These are phyloP conservation scores for Perccottus glenii DNA, from an alignment of 2,113 vertebrate species.

Conservation along the genomic window DNA sequence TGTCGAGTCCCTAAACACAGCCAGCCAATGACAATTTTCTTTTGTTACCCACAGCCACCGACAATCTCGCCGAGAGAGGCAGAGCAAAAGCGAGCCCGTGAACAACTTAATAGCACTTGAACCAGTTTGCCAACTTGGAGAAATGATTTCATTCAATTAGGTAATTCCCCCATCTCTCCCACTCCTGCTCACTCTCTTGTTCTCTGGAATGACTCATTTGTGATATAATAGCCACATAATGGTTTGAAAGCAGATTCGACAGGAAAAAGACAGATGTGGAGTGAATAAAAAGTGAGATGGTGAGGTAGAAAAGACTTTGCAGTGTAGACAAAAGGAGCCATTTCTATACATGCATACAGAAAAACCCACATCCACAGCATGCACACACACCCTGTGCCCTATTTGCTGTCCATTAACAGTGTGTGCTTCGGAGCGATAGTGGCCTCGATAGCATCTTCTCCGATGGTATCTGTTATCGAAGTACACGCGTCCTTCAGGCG, in stretches of 20 bases:
- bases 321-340: constrained; percentile 14
- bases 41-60: constrained; percentile 57
- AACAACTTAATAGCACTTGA: constrained; percentile 76
- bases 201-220: constrained; percentile 69
- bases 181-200: constrained; percentile 52
- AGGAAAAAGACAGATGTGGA: constrained; percentile 65
- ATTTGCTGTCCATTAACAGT: constrained; percentile 74
- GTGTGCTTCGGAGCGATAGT: constrained; percentile 68
- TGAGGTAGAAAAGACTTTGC: constrained; percentile 12
- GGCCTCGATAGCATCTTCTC: constrained; percentile 67
- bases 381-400: constrained; percentile 24
- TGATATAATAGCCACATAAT: constrained; percentile 72
- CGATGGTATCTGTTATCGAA: constrained; percentile 75
- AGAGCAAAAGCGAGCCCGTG: constrained; percentile 57
- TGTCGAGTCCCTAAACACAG: constrained; percentile 58
- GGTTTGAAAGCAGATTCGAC: constrained; percentile 59
- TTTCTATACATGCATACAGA: constrained; percentile 14
- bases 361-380: constrained; percentile 16
- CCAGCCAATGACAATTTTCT: constrained; percentile 64
- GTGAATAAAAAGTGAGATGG: constrained; percentile 47
- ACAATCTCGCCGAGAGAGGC: constrained; percentile 44
- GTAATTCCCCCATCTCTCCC: constrained; percentile 52
- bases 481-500: constrained; percentile 78
- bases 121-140: constrained; percentile 76
- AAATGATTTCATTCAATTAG: constrained; percentile 77